Conservation (phyloP, 1,140 invertebrate genomes). For the Ooceraea biroi region DNA sequence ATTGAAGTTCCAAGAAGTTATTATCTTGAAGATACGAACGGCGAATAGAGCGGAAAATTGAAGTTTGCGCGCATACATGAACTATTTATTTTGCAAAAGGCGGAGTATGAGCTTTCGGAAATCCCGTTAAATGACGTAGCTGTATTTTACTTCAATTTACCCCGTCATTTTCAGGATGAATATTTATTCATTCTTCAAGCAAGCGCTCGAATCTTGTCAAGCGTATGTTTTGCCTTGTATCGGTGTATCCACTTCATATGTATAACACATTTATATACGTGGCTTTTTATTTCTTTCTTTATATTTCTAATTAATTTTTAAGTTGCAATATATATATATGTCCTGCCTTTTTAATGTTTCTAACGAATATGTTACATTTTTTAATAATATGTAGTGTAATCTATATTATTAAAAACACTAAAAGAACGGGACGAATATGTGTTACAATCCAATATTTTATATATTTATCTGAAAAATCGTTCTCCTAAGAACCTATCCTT, state of each 20-base stretch:
- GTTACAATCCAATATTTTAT: no score
- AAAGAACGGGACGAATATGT: no score
- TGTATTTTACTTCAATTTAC: not conserved
- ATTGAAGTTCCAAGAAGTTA: conserved; percentile 34
- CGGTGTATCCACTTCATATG: not conserved
- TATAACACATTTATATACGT: not conserved
- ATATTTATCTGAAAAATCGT: conserved; percentile 7
- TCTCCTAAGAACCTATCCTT: conserved; percentile 24
- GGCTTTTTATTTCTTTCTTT: not conserved
- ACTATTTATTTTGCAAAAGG: not conserved
- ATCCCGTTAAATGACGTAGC: not conserved
- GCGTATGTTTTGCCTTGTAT: not conserved
- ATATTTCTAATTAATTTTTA: not conserved
- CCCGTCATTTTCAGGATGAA: not conserved
- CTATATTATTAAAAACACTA: no score
- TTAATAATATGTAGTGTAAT: no score
- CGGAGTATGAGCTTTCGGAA: not conserved
- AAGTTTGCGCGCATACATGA: not conserved
- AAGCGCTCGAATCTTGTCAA: not conserved
- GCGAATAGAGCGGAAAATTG: conserved; percentile 9
- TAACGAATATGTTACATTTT: no score
- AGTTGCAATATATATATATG: no score
- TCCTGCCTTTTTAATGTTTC: no score
- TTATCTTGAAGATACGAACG: conserved; percentile 27
- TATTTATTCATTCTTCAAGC: not conserved